Evolutionary conservation across 2,888 invertebrate genomes (phyloP).

Genomic region (Ennomos fuscantarius): DNA sequence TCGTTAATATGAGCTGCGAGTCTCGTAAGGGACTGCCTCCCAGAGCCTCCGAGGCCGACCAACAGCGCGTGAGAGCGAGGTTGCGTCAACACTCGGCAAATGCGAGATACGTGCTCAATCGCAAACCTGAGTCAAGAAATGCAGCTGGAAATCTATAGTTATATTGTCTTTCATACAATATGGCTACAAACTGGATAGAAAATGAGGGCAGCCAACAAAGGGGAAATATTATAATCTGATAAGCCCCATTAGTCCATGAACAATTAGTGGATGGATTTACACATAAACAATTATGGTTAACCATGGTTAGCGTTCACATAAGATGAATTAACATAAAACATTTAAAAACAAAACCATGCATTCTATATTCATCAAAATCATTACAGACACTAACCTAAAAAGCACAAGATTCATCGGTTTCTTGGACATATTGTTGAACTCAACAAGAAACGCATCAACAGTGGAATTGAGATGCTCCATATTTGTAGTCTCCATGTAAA

Average conservation of each 20-base stretch:
- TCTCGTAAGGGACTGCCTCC: constrained; percentile 95
- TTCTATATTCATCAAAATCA: background rate
- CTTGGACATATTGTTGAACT: constrained; percentile 97
- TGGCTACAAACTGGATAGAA: too few species aligned
- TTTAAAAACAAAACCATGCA: background rate
- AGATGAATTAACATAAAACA: background rate
- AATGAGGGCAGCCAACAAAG: too few species aligned
- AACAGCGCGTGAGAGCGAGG: constrained; percentile 95
- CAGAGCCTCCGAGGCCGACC: constrained; percentile 97
- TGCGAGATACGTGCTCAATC: constrained; percentile 96
- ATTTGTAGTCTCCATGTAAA: constrained; percentile 95
- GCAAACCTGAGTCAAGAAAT: constrained; percentile 89
- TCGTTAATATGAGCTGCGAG: constrained; percentile 97
- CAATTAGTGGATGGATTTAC: too few species aligned
- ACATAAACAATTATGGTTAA: too few species aligned
- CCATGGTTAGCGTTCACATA: too few species aligned
- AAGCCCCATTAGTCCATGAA: too few species aligned
- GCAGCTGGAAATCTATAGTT: too few species aligned
- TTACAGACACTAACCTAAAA: constrained; percentile 87
- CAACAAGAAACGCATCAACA: constrained; percentile 94
- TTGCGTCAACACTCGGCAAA: constrained; percentile 95
- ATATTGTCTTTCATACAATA: too few species aligned
- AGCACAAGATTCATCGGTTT: constrained; percentile 98
- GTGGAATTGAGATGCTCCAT: constrained; percentile 91
- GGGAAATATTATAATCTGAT: too few species aligned